These are phyloP conservation scores for Upupa epops DNA, from an alignment of 2,113 vertebrate species.

Conservation along the genomic window DNA sequence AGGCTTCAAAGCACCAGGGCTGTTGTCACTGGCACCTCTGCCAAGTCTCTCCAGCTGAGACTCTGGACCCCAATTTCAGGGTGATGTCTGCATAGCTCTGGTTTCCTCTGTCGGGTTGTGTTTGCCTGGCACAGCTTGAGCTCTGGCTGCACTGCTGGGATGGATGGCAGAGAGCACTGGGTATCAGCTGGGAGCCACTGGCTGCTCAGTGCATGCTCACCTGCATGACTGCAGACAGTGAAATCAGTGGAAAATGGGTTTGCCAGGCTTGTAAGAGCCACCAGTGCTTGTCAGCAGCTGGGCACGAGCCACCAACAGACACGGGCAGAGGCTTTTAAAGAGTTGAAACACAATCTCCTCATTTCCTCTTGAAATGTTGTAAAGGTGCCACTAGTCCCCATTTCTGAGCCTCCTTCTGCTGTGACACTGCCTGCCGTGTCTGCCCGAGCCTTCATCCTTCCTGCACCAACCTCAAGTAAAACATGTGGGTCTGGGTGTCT, in stretches of 20 bases:
- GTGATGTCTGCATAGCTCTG: fast-evolving
- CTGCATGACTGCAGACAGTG: not conserved
- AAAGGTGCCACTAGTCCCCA: not conserved
- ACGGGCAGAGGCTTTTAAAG: not conserved
- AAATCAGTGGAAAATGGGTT: not conserved
- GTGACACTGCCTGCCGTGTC: not conserved
- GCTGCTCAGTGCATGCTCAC: not conserved
- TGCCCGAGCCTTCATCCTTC: not conserved
- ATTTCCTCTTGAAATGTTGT: not conserved
- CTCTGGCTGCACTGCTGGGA: fast-evolving
- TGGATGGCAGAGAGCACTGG: fast-evolving
- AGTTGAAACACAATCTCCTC: not conserved
- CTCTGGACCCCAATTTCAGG: fast-evolving
- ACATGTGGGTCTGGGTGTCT: not conserved
- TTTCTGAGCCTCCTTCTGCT: not conserved
- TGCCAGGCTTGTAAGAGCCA: not conserved
- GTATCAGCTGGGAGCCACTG: not conserved
- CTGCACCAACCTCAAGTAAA: not conserved
- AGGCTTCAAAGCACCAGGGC: not conserved
- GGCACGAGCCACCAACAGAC: not conserved
- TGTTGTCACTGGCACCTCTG: fast-evolving
- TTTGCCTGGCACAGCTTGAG: not conserved
- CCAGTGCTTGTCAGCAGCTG: not conserved
- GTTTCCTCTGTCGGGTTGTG: not conserved
- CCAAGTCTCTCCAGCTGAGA: not conserved